These are phyloP conservation scores for Acleris laterana DNA, from an alignment of 2,888 invertebrate species.

Conservation along the genomic window DNA sequence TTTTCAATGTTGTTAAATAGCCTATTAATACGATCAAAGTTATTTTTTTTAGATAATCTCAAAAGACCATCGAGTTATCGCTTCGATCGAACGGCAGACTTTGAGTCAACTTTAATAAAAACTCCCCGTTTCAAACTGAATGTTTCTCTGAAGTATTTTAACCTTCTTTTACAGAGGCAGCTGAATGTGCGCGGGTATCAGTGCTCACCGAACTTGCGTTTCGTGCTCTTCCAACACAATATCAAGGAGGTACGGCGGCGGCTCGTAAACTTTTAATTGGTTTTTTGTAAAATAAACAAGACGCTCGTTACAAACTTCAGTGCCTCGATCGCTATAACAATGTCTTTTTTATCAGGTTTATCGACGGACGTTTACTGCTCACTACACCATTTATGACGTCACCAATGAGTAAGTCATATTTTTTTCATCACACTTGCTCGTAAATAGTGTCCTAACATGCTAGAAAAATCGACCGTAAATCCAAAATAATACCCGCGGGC, in stretches of 20 bases:
- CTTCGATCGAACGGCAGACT: constrained; percentile 38
- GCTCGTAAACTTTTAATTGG: constrained; percentile 54
- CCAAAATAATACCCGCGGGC: too few relatives aligned
- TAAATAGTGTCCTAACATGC: too few relatives aligned
- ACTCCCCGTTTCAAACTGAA: constrained; percentile 37
- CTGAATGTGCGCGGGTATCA: constrained; percentile 94
- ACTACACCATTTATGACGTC: constrained; percentile 96
- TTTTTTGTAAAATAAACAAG: constrained; percentile 48
- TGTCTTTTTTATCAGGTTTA: constrained; percentile 87
- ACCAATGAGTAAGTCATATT: constrained; percentile 91
- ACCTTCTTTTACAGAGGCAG: constrained; percentile 87
- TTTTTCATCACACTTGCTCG: too few relatives aligned
- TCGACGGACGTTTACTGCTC: constrained; percentile 93
- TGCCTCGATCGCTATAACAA: constrained; percentile 42
- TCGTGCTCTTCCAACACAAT: constrained; percentile 94
- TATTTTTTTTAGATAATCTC: constrained; percentile 38
- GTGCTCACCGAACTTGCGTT: constrained; percentile 93
- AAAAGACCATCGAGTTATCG: constrained; percentile 39
- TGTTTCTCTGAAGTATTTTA: constrained; percentile 39
- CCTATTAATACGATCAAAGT: constrained; percentile 22
- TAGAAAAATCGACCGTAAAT: too few relatives aligned
- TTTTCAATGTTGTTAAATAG: too few relatives aligned
- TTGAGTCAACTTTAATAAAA: constrained; percentile 43
- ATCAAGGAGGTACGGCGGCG: constrained; percentile 89
- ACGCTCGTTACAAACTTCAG: constrained; percentile 45